Evolutionary conservation across 2,797 vertebrate genomes (phyloP).

Genomic region (Pitangus sulphuratus): DNA sequence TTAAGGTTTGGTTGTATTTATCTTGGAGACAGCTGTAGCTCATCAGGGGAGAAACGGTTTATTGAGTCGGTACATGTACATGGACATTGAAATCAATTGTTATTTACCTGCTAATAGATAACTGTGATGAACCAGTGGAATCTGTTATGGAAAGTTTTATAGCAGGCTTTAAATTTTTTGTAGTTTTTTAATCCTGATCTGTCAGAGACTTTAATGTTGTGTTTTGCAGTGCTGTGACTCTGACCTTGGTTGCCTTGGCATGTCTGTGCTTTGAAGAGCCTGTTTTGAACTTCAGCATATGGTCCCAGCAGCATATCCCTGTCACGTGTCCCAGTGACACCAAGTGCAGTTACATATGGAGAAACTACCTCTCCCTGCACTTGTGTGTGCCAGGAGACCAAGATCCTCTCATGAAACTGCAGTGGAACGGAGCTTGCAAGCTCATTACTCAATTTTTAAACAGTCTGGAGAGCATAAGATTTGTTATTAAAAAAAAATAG

Average conservation of each 20-base stretch:
- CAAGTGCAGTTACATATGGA: not conserved
- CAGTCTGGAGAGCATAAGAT: not conserved
- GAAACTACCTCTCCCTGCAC: not conserved
- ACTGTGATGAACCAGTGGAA: not conserved
- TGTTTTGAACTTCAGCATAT: not conserved
- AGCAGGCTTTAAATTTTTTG: not conserved
- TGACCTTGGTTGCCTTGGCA: conserved; percentile 4
- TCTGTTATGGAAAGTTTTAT: not conserved
- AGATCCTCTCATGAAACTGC: not conserved
- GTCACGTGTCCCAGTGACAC: not conserved
- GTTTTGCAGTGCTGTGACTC: not conserved
- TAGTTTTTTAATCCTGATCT: not conserved
- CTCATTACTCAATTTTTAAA: not conserved
- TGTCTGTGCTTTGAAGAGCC: not conserved
- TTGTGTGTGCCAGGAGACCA: not conserved
- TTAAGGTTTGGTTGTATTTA: conserved; percentile 6
- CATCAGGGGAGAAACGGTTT: conserved; percentile 10
- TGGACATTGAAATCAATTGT: conserved; percentile 21
- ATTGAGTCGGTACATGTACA: not conserved
- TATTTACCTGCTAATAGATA: conserved; percentile 59
- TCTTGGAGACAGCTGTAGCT: conserved; percentile 27
- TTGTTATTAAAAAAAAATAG: not conserved
- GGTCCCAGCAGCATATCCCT: not conserved
- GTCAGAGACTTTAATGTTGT: not conserved
- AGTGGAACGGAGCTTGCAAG: not conserved